A percentile compares a stretch with the other conserved stretches of the same genome.
These are phyloP conservation scores for Dioctria linearis DNA, from an alignment of 2,888 invertebrate genomes.

Conservation along the genomic window DNA sequence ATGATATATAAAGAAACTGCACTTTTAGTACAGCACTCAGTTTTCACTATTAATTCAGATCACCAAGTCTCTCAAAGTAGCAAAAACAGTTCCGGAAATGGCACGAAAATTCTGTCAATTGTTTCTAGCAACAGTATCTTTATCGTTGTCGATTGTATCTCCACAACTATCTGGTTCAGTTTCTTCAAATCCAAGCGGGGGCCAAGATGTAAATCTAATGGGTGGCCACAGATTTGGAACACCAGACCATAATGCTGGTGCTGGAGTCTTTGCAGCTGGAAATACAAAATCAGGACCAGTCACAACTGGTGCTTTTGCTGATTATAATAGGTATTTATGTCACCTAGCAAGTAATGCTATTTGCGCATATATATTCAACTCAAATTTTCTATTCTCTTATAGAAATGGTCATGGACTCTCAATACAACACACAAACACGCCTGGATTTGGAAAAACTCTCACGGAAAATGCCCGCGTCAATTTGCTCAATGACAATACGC, in stretches of 20 bases:
- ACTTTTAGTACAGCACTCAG: too few relatives aligned
- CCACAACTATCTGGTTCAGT: too few relatives aligned
- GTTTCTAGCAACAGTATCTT: too few relatives aligned
- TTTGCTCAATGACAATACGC: constrained; percentile 61
- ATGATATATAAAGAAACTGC: too few relatives aligned
- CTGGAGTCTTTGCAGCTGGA: constrained; percentile 25
- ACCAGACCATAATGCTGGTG: constrained; percentile 37
- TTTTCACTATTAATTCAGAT: too few relatives aligned
- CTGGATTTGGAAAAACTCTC: constrained; percentile 60
- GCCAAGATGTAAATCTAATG: not conserved
- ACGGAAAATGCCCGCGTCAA: constrained; percentile 62
- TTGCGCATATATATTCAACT: too few relatives aligned
- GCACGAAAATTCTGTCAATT: too few relatives aligned
- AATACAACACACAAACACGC: constrained; percentile 63
- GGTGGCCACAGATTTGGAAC: constrained; percentile 33
- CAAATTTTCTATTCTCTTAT: not conserved
- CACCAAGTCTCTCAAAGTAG: too few relatives aligned
- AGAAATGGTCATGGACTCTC: constrained; percentile 65
- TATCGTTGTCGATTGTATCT: too few relatives aligned
- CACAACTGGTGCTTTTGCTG: constrained; percentile 30
- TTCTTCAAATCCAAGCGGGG: constrained; percentile 15
- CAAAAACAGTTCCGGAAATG: too few relatives aligned
- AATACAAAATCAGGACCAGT: constrained; percentile 27
- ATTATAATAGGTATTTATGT: constrained; percentile 34
- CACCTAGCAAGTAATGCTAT: too few relatives aligned